Evolutionary conservation across 35 echinoderm and acorn worm species (phyloP).

Genomic region (Acanthaster planci): DNA sequence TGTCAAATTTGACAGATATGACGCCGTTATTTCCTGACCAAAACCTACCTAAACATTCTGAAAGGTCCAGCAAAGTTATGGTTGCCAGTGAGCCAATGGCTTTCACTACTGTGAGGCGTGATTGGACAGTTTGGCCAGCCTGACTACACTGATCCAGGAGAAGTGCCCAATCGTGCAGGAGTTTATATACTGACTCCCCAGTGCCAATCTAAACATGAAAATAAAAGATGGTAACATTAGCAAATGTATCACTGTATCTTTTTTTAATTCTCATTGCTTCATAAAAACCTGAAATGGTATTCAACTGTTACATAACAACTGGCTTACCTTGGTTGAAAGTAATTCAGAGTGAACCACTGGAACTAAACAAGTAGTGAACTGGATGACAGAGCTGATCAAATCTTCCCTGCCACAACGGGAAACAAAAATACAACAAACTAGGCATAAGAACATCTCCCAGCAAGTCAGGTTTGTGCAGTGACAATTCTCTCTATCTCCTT

Average conservation of each 20-base stretch:
- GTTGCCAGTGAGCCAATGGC: not conserved
- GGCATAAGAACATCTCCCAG: no score
- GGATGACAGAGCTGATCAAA: not conserved
- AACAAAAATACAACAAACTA: not conserved
- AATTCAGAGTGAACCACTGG: not conserved
- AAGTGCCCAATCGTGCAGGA: constrained; percentile 21
- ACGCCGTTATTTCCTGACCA: no score
- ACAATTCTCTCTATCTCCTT: no score
- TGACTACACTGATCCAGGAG: constrained; percentile 35
- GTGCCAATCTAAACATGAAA: no score
- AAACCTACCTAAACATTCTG: constrained; percentile 25
- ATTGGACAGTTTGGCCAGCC: constrained; percentile 29
- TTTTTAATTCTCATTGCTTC: no score
- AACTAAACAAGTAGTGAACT: not conserved
- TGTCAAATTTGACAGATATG: no score
- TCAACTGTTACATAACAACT: no score
- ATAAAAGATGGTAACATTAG: no score
- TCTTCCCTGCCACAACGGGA: not conserved
- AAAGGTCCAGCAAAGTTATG: not conserved
- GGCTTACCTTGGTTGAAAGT: not conserved
- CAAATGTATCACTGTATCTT: no score
- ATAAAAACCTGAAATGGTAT: no score
- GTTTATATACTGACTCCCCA: not conserved
- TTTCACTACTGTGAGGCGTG: constrained; percentile 25
- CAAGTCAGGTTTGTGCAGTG: no score